Evolutionary conservation across 2,888 invertebrate genomes (phyloP).

Genomic region (Synergus laeviventris): DNA sequence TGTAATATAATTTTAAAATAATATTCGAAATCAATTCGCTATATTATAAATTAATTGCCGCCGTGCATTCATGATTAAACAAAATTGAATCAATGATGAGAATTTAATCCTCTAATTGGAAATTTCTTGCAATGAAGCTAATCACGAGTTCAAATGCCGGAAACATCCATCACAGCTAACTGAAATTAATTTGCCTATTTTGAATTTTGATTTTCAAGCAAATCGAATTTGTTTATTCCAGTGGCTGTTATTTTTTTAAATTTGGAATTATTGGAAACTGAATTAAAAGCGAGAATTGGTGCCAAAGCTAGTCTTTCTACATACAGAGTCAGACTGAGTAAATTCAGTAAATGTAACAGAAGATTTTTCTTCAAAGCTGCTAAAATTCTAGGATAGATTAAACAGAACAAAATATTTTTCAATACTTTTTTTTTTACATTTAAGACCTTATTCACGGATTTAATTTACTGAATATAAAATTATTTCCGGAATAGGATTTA

Average conservation of each 20-base stretch:
- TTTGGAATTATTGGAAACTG: not conserved
- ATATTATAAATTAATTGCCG: no score
- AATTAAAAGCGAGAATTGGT: not conserved
- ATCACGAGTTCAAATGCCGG: no score
- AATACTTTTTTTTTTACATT: not conserved
- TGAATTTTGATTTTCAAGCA: no score
- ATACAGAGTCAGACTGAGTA: not conserved
- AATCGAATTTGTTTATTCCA: not conserved
- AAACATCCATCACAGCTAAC: no score
- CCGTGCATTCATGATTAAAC: no score
- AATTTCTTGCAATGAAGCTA: no score
- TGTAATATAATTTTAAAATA: no score
- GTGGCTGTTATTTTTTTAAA: not conserved
- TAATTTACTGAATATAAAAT: not conserved
- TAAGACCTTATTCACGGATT: not conserved
- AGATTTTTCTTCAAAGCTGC: slow-evolving; percentile 51
- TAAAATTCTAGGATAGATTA: not conserved
- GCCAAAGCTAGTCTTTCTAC: not conserved
- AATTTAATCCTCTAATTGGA: not conserved
- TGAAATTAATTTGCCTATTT: no score
- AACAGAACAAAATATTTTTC: not conserved
- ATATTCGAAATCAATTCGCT: no score
- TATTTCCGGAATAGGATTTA: not conserved
- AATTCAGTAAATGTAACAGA: slow-evolving; percentile 41
- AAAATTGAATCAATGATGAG: not conserved